A percentile compares a stretch with the other conserved stretches of the same genome.
Evolutionary conservation across 2,888 invertebrate genomes (phyloP).

Genomic region (Capitulum mitella): DNA sequence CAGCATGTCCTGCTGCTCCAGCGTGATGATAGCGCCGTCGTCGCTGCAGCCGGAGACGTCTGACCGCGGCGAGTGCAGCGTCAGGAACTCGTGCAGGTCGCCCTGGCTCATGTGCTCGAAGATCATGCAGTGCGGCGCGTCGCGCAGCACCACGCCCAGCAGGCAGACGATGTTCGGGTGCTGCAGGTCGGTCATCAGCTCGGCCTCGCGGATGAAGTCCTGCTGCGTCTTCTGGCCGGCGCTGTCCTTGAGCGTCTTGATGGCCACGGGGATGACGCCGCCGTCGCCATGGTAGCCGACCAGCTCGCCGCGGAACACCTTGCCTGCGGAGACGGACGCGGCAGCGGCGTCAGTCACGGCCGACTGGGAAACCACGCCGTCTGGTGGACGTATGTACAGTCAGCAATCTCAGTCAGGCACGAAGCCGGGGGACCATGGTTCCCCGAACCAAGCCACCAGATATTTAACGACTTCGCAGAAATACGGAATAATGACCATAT

Average conservation of each 20-base stretch:
- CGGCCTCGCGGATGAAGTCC: constrained; percentile 89
- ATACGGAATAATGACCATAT: too few relatives aligned
- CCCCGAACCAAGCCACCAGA: too few relatives aligned
- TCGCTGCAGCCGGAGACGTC: constrained; percentile 53
- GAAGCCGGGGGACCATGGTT: too few relatives aligned
- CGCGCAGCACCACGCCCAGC: constrained; percentile 80
- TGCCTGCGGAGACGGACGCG: constrained; percentile 50
- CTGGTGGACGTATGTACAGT: too few relatives aligned
- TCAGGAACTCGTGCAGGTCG: constrained; percentile 91
- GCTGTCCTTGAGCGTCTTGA: constrained; percentile 89
- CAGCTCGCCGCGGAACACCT: constrained; percentile 91
- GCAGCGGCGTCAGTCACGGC: background rate
- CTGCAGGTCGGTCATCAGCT: constrained; percentile 84
- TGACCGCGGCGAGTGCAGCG: constrained; percentile 71
- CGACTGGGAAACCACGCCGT: too few relatives aligned
- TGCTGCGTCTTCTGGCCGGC: constrained; percentile 82
- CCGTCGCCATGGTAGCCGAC: constrained; percentile 44
- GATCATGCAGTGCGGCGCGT: constrained; percentile 81
- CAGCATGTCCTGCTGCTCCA: constrained; percentile 78
- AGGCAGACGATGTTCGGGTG: constrained; percentile 95
- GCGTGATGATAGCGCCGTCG: constrained; percentile 53
- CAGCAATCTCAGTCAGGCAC: too few relatives aligned
- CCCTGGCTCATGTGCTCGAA: constrained; percentile 98
- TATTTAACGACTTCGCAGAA: too few relatives aligned
- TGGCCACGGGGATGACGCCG: constrained; percentile 58